Base-by-base conservation (phyloP, 2,888 invertebrate species). In the Salticus scenicus region DNA sequence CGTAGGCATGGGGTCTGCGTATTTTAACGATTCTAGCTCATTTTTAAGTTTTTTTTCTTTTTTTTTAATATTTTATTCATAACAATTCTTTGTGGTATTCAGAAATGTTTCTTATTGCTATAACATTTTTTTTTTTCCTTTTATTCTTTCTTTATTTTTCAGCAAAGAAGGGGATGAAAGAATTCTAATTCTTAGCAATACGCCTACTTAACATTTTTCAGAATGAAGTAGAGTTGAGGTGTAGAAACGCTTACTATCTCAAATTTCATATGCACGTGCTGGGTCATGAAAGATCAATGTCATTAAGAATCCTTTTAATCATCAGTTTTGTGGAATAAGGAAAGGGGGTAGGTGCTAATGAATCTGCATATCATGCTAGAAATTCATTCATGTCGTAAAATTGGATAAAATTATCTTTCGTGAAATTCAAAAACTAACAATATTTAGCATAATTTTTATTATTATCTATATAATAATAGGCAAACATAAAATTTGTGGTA, bases 171-270 rank as follows among this genome's bases (percentile, higher is more conserved):
- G n/a, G 30, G 47, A 67, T 70, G n/a, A 42, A 47, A 33, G 66
- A 71, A 82, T 74, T 63, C 31, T 47, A 4, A 33, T 77, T 76
- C 77, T 51, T 78, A 73, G 78, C 83, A 84, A 84, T 84, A 77
- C 83, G 76, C 83, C 83, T 72, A 84, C 83, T 77, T 72, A 77
- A 30, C 66, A n/a, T 33, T 47, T 64, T 72, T 27, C n/a, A 31
- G 82, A 83, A 76, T 72, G 57, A 75, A 83, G 82, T 30, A 71
- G 75, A 76, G 76, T 76, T 51, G 71, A 71, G 47, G 63, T 28
- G 37, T 72, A 78, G 77, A 72, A 77, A 84, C 83, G 78, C 77
- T 77, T 84, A 84, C 73, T 73, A 67, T 73, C 83, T 84, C 72
- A 67, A 73, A 78, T 84, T 84, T 84, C 83, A 84, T 72, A 24